Evolutionary conservation across 2,888 invertebrate genomes (phyloP).

Genomic region (Drosophila tanythrix): DNA sequence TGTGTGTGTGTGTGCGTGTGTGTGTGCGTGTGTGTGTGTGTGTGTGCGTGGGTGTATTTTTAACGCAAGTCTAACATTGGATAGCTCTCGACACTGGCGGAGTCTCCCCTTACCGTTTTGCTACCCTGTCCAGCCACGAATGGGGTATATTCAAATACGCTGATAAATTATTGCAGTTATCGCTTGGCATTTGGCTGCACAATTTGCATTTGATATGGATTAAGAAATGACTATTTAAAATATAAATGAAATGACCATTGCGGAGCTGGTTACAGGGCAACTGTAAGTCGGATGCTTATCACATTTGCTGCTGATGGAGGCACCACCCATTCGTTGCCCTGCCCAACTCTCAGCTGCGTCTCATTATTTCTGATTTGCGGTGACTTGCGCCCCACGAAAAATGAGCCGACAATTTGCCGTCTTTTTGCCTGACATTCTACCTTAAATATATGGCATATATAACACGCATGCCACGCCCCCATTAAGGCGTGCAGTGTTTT

Average conservation of each 20-base stretch:
- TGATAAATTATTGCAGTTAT: background rate
- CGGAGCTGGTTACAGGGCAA: background rate
- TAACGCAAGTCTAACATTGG: constrained; percentile 43
- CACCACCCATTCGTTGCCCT: background rate
- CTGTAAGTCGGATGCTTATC: background rate
- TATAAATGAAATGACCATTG: background rate
- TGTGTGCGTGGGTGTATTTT: constrained; percentile 9
- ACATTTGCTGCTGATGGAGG: background rate
- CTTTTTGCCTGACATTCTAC: constrained; percentile 45
- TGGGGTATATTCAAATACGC: background rate
- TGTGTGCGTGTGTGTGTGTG: background rate
- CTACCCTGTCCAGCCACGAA: background rate
- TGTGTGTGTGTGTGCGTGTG: background rate
- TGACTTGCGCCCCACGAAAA: constrained; percentile 32
- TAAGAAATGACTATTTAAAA: background rate
- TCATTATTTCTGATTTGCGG: constrained; percentile 76
- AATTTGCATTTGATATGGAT: background rate
- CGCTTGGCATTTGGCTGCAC: background rate
- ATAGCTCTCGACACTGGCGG: constrained; percentile 11
- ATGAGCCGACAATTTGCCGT: constrained; percentile 54
- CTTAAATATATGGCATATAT: constrained; percentile 27
- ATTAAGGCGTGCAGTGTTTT: constrained; percentile 40
- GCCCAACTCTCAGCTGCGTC: constrained; percentile 66
- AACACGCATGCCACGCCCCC: constrained; percentile 51
- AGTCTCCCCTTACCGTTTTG: background rate